Conservation (phyloP, 2,797 vertebrate species). For the Schizopygopsis pylzovi region DNA sequence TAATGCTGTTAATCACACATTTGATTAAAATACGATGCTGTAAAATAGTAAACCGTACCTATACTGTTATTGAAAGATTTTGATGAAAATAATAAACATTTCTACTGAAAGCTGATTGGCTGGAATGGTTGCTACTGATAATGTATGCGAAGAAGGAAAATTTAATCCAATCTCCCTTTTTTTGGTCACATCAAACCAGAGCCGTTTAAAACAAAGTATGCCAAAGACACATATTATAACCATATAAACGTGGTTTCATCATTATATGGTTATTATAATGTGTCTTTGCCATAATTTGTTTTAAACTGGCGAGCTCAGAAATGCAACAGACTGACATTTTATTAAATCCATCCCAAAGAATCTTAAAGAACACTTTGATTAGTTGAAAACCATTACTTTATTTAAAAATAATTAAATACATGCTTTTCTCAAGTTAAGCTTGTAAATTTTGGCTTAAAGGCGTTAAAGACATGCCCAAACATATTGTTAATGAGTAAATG, state of each 20-base stretch:
- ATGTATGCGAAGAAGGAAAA: background rate
- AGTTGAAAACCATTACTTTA: constrained; percentile 64
- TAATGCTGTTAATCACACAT: background rate
- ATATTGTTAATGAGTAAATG: constrained; percentile 43
- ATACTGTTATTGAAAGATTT: background rate
- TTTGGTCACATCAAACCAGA: background rate
- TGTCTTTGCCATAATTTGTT: background rate
- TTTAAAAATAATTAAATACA: constrained; percentile 66
- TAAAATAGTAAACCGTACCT: background rate
- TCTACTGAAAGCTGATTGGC: background rate
- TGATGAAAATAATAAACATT: background rate
- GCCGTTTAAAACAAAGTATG: background rate
- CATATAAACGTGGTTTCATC: background rate
- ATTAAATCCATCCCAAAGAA: background rate
- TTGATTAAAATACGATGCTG: background rate
- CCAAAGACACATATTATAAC: background rate
- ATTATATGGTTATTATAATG: background rate
- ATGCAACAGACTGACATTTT: background rate
- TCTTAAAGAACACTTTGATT: background rate
- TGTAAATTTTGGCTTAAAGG: constrained; percentile 73
- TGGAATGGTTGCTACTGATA: background rate
- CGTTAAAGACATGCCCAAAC: constrained; percentile 56
- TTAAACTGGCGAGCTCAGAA: background rate
- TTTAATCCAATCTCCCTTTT: background rate
- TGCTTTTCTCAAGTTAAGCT: constrained; percentile 66